Evolutionary conservation across 2,797 vertebrate genomes (phyloP).

Genomic region (Sparidentex hasta): DNA sequence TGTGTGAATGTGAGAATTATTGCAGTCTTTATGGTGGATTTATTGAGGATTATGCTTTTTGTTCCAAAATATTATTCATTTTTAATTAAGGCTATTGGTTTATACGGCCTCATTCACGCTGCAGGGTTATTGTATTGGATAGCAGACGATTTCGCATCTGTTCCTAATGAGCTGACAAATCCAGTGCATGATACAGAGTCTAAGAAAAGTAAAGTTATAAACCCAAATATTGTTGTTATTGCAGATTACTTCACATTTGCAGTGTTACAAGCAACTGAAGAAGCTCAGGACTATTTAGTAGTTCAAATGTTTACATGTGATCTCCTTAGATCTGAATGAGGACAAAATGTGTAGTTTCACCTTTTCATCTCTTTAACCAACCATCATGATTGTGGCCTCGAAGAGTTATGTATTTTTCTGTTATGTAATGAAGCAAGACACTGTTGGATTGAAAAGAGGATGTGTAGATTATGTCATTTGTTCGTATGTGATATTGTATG

Average conservation of each 20-base stretch:
- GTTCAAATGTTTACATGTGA: background rate
- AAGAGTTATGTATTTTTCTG: no score
- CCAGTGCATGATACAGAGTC: no score
- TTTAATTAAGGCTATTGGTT: background rate
- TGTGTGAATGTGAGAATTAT: conserved; percentile 11
- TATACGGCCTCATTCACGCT: background rate
- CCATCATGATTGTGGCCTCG: background rate
- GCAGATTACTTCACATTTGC: background rate
- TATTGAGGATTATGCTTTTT: background rate
- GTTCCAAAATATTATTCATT: background rate
- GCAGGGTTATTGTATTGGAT: background rate
- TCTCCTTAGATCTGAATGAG: no score
- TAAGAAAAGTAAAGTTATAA: background rate
- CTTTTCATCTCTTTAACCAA: background rate
- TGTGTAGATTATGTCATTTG: no score
- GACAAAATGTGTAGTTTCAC: background rate
- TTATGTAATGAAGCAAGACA: background rate
- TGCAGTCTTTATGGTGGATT: background rate
- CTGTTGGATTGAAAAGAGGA: background rate
- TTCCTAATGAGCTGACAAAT: background rate
- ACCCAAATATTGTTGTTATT: no score
- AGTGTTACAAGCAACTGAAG: background rate
- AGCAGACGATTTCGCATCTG: background rate
- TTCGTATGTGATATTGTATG: background rate
- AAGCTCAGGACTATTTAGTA: background rate